Evolutionary conservation across 1,140 invertebrate genomes (phyloP).

Genomic region (Ceratoteleas bidentatus): DNA sequence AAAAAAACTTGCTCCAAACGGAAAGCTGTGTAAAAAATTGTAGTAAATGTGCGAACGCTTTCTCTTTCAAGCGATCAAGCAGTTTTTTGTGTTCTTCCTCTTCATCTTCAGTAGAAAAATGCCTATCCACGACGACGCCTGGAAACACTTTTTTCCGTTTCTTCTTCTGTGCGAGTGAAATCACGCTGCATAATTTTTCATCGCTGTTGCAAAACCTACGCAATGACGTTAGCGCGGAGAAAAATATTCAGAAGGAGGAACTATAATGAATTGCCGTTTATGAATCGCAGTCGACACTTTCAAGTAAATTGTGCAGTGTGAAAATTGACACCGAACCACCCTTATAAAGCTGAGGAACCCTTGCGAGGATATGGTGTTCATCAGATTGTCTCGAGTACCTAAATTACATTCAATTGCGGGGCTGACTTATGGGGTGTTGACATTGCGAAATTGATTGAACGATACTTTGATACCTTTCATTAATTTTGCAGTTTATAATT

Average conservation of each 20-base stretch:
- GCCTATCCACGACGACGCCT: neutral
- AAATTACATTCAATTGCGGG: slow-evolving; percentile 31
- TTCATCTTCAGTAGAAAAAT: neutral
- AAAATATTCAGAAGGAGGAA: too few relatives aligned
- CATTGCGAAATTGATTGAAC: slow-evolving; percentile 12
- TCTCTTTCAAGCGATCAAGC: slow-evolving; percentile 11
- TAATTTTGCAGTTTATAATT: neutral
- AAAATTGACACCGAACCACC: slow-evolving; percentile 31
- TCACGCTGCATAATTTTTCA: too few relatives aligned
- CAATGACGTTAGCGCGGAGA: too few relatives aligned
- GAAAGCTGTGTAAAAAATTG: slow-evolving; percentile 7
- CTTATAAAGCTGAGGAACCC: slow-evolving; percentile 11
- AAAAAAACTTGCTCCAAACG: neutral
- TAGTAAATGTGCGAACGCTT: slow-evolving; percentile 10
- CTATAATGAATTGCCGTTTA: too few relatives aligned
- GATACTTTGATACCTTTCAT: neutral
- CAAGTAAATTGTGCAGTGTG: neutral
- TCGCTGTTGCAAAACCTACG: too few relatives aligned
- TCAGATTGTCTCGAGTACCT: slow-evolving; percentile 28
- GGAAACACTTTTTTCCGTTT: neutral
- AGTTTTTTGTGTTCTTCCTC: neutral
- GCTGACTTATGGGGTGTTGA: slow-evolving; percentile 3
- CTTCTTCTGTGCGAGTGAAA: too few relatives aligned
- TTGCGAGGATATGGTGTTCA: slow-evolving; percentile 1
- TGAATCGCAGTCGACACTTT: too few relatives aligned